phyloP scores from a whole-genome alignment of 92 coral and sea anemone genomes.

The Porites cylindrica region DNA sequence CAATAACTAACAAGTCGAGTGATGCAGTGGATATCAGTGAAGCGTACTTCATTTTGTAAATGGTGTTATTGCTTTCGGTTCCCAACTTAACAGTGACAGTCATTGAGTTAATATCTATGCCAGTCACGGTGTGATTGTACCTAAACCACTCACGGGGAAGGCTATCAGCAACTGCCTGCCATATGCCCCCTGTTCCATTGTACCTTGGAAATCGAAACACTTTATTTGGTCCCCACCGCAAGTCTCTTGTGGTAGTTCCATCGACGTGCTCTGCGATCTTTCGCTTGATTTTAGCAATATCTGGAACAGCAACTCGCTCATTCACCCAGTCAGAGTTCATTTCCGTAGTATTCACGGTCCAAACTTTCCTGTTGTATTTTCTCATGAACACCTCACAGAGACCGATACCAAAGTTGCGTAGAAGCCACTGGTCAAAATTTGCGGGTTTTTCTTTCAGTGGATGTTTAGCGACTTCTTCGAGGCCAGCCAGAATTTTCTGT shows the following conservation, averaged over 20 bases:
- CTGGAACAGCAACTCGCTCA: constrained; percentile 78
- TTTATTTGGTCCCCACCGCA: constrained; percentile 73
- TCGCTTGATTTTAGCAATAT: constrained; percentile 50
- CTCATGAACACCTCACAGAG: constrained; percentile 66
- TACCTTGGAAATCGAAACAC: constrained; percentile 67
- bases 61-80: not conserved
- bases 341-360: constrained; percentile 71
- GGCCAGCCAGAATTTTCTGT: constrained; percentile 37
- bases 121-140: constrained; percentile 46
- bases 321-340: constrained; percentile 80
- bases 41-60: constrained; percentile 19
- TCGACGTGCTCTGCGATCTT: constrained; percentile 40
- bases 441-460: constrained; percentile 5
- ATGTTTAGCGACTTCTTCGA: constrained; percentile 32
- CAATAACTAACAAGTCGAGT: constrained; percentile 49
- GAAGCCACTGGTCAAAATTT: constrained; percentile 75
- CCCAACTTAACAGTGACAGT: constrained; percentile 32
- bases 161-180: constrained; percentile 61
- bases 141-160: constrained; percentile 65
- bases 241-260: constrained; percentile 12
- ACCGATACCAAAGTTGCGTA: constrained; percentile 59
- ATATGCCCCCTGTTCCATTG: constrained; percentile 72
- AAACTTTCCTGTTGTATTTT: constrained; percentile 74
- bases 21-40: constrained; percentile 63
- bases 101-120: constrained; percentile 37